phyloP scores from a whole-genome alignment of 2,888 invertebrate species.

The Drosophila demipolita region DNA sequence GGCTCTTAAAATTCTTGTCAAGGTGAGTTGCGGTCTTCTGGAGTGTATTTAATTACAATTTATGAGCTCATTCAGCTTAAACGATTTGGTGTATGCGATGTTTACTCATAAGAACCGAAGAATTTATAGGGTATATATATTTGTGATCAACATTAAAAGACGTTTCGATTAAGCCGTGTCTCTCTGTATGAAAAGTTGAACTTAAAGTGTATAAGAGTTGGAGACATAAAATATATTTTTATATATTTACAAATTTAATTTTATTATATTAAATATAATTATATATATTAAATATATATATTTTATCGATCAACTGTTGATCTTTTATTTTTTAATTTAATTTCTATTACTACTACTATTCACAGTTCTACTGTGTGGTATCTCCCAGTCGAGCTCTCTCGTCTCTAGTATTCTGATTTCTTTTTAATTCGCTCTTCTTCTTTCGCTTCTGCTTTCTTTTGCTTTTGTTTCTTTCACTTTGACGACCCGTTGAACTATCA shows the following conservation, averaged over 20 bases:
- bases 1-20: slow-evolving; percentile 1
- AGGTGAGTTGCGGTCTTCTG: background rate
- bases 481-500: slow-evolving; percentile 12
- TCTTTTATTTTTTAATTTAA: background rate
- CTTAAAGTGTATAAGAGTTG: background rate
- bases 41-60: background rate
- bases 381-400: background rate
- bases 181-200: background rate
- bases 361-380: background rate
- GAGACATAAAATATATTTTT: background rate
- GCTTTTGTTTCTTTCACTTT: slow-evolving; percentile 2
- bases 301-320: background rate
- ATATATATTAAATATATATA: background rate
- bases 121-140: background rate
- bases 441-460: background rate
- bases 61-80: background rate
- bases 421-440: background rate
- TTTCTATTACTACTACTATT: background rate
- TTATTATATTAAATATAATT: background rate
- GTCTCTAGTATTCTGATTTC: background rate
- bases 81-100: background rate
- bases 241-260: background rate
- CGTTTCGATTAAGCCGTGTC: background rate
- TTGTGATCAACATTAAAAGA: background rate
- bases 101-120: background rate